Base-by-base conservation (phyloP, 2,797 vertebrate genomes). In the Sebastes umbrosus region DNA sequence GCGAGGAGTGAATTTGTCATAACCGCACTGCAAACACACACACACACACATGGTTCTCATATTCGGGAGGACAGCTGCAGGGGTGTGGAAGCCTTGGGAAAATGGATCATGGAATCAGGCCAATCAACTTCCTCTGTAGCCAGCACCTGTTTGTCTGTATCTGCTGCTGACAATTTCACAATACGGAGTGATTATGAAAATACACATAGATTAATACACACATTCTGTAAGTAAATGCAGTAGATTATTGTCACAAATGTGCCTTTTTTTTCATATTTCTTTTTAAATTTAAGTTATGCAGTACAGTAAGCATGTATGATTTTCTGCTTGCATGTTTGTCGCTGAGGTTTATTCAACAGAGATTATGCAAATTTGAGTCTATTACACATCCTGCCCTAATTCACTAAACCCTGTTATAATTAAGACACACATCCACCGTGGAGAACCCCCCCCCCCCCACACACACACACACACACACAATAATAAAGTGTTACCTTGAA, bases 51-150 rank as follows among this genome's bases (percentile, higher is more conserved):
- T n/a, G 77, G 85, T 94, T 94, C 92, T 92, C 93, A 93, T 93
- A 90, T 94, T 93, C 84, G 80, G 62, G 84, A 88, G 89, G 91
- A 95, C 94, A 96, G 94, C 94, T 95, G 94, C 92, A 92, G 62
- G 91, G 93, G 93, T 92, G 92, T 91, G 91, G 89, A 92, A 88
- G 88, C 59, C 94, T 94, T 93, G 94, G 94, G 94, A 95, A 94
- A 94, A 91, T 89, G 90, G 89, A 94, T 91, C 75, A 84, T 94
- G 93, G 93, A 93, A 87, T 80, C 73, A 64, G 66, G 91, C 94
- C 94, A 92, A 89, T 92, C 88, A 92, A 94, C 92, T 95, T 94
- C 93, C 93, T 94, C 90, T 84, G 68, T 65, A 84, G 66, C 87
- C 88, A 60, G 87, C 93, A 94, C 92, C 93, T 92, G 94, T 92